Evolutionary conservation across 2,113 vertebrate species (phyloP).

Genomic region (Syngnathus scovelli): DNA sequence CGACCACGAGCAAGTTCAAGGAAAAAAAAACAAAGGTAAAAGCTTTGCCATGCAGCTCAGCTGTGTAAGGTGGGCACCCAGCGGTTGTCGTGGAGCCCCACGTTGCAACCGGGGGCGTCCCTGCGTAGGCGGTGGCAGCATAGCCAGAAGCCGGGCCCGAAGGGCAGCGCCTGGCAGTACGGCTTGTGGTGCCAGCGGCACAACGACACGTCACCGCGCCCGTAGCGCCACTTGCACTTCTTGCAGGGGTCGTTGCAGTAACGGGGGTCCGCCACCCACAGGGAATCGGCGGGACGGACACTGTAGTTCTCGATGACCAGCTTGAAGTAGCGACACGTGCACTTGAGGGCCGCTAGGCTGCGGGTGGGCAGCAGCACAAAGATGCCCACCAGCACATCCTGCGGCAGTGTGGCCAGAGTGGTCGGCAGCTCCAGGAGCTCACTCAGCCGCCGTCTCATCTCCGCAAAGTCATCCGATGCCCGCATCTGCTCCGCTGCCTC

Average conservation of each 20-base stretch:
- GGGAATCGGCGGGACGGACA: slow-evolving; percentile 86
- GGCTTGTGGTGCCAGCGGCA: slow-evolving; percentile 97
- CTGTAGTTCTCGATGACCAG: slow-evolving; percentile 87
- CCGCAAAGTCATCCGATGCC: slow-evolving; percentile 83
- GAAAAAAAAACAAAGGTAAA: not conserved
- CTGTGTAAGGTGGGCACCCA: slow-evolving; percentile 82
- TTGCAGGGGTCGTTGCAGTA: slow-evolving; percentile 96
- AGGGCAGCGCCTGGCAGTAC: slow-evolving; percentile 89
- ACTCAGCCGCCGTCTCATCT: slow-evolving; percentile 85
- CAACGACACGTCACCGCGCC: slow-evolving; percentile 85
- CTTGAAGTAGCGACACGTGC: slow-evolving; percentile 86
- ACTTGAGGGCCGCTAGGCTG: slow-evolving; percentile 88
- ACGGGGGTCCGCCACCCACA: slow-evolving; percentile 91
- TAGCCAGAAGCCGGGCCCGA: slow-evolving; percentile 95
- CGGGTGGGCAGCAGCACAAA: slow-evolving; percentile 82
- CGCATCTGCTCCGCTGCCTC: slow-evolving; percentile 60
- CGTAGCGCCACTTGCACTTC: slow-evolving; percentile 88
- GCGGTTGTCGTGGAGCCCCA: slow-evolving; percentile 95
- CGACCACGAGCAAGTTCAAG: not conserved
- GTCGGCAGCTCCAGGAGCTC: slow-evolving; percentile 90
- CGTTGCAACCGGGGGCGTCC: slow-evolving; percentile 84
- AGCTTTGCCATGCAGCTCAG: not conserved
- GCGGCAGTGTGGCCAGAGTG: slow-evolving; percentile 82
- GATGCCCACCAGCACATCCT: slow-evolving; percentile 87
- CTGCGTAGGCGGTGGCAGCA: slow-evolving; percentile 85